phyloP scores from a whole-genome alignment of 2,888 invertebrate genomes.

The Dicyrtoma fusca region DNA sequence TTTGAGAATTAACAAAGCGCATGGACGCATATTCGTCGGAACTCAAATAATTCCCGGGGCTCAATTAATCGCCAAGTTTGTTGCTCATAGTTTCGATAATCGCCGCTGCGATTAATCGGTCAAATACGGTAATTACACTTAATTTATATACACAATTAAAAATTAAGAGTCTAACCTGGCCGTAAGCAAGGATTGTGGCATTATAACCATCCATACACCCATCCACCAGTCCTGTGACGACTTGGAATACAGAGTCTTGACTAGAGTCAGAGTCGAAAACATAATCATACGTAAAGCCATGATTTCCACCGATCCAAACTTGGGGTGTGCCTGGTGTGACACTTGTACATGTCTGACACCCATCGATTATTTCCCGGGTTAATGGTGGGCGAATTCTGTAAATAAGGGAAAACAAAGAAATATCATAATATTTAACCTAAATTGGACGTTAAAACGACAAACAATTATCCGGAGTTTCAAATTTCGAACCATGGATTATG shows the following conservation, averaged over 20 bases:
- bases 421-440: background rate
- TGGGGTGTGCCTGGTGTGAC: slow-evolving; percentile 89
- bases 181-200: slow-evolving; percentile 96
- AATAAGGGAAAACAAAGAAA: slow-evolving; percentile 52
- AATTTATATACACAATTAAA: too few species aligned
- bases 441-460: background rate
- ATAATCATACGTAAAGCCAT: slow-evolving; percentile 94
- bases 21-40: too few species aligned
- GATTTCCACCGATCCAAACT: slow-evolving; percentile 88
- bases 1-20: too few species aligned
- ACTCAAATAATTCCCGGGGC: too few species aligned
- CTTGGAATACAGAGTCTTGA: slow-evolving; percentile 79
- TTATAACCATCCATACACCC: slow-evolving; percentile 95
- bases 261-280: slow-evolving; percentile 81
- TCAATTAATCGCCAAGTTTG: too few species aligned
- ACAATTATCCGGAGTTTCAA: background rate
- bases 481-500: background rate
- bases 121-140: too few species aligned
- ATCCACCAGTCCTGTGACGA: slow-evolving; percentile 79
- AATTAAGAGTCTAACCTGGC: slow-evolving; percentile 68
- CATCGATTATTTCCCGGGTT: slow-evolving; percentile 88
- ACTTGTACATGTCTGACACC: slow-evolving; percentile 89
- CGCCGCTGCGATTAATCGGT: too few species aligned
- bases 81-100: too few species aligned
- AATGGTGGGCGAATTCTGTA: slow-evolving; percentile 92